Evolutionary conservation across 2,113 vertebrate genomes (phyloP), one percentile per base, ranked within the genome.

Genomic region (Pampusana beccarii): DNA sequence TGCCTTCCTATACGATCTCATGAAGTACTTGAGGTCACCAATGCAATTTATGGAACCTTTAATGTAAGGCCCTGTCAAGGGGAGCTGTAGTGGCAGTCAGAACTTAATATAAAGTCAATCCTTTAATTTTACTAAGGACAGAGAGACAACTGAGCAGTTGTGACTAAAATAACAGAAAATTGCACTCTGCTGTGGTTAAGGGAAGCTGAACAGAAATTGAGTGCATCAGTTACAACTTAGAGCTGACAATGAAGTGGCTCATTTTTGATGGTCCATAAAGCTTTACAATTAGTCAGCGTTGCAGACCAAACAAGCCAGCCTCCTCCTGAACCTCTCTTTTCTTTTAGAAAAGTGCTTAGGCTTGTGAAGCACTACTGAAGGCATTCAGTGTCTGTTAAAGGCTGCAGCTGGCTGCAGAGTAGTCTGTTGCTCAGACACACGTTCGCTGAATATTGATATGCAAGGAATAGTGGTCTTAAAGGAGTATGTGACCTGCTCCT

Each of bases 221-320:
- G 31, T 78, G 70, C 25, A 56, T 88, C 17, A 26, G 46, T 91
- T 95, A 54, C 5, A 29, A 80, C 48, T 81, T 90, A 69, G 26
- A 90, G 60, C 79, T 88, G 91, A 90, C 60, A 86, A 65, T 74
- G 69, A 70, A 88, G 33, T 92, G 58, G 92, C 86, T 93, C 64
- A 66, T 38, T 86, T 95, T 94, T 88, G 75, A 83, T 11, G 23
- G 79, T 83, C 72, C 64, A 58, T 94, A 83, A 80, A 91, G 56
- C 86, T 93, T 90, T 78, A 58, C 75, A 83, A 66, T 90, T 93
- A 93, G 78, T 16, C 65, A 56, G 53, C 40, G 44, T 44, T 75
- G 79, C 54, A 82, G 46, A 38, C 21, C 58, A 56, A 82, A 61
- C 57, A 65, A 90, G 19, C 24, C 48, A 90, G 31, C 13, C 50